Evolutionary conservation across 1,140 invertebrate genomes (phyloP).

Genomic region (Luehdorfia chinensis): DNA sequence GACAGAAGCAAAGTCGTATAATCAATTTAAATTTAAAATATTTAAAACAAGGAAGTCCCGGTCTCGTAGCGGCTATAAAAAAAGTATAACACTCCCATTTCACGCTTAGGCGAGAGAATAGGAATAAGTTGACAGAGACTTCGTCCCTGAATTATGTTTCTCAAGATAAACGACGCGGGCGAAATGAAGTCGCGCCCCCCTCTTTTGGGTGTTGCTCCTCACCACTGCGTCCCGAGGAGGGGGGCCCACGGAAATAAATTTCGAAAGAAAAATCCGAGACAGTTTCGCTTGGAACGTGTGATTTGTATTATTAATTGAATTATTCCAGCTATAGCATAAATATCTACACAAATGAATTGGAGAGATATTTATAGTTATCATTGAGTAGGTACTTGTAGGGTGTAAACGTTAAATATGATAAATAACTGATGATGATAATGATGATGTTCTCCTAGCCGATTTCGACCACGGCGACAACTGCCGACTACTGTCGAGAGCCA

Average conservation of each 20-base stretch:
- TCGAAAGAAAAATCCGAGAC: constrained; percentile 71
- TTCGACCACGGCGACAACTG: no score
- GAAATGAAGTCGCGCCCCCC: constrained; percentile 75
- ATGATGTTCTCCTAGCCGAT: no score
- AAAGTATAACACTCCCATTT: constrained; percentile 71
- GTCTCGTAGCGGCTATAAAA: constrained; percentile 20
- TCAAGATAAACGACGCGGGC: constrained; percentile 78
- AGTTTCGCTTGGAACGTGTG: constrained; percentile 65
- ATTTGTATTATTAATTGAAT: constrained; percentile 75
- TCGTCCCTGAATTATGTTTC: constrained; percentile 75
- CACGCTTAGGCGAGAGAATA: constrained; percentile 77
- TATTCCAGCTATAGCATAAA: constrained; percentile 19
- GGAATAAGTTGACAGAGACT: constrained; percentile 79
- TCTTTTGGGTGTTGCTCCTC: constrained; percentile 25
- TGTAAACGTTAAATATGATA: no score
- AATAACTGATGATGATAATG: no score
- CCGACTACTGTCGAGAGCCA: no score
- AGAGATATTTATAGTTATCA: no score
- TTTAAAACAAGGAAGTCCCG: constrained; percentile 8
- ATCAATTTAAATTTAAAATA: constrained; percentile 16
- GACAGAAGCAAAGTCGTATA: background rate
- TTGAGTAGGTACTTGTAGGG: no score
- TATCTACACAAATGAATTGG: no score
- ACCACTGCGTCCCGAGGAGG: constrained; percentile 23
- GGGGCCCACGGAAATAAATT: constrained; percentile 64